Percentiles rank a stretch among this genome's conserved stretches.
These are phyloP conservation scores for Mantis religiosa DNA, from an alignment of 2,888 invertebrate species.

Conservation along the genomic window DNA sequence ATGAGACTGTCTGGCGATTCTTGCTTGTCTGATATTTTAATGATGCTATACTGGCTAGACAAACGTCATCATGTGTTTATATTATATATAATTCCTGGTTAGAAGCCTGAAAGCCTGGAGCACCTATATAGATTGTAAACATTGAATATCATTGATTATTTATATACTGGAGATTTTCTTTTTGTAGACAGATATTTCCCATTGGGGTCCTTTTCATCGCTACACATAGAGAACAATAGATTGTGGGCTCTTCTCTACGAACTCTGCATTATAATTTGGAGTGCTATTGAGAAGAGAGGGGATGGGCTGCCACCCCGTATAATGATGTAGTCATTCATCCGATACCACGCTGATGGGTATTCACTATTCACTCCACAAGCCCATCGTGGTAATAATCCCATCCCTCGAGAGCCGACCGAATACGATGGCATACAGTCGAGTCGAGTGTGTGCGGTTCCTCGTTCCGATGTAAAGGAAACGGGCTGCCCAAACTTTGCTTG, in stretches of 20 bases:
- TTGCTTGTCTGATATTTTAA: too few species aligned
- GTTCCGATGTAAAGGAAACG: too few species aligned
- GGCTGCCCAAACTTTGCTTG: too few species aligned
- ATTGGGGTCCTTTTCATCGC: neutral
- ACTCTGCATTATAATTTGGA: neutral
- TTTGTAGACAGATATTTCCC: neutral
- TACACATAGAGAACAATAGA: neutral
- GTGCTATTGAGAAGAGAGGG: neutral
- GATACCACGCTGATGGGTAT: constrained; percentile 3
- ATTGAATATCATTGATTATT: neutral
- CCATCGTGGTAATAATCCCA: constrained; percentile 7
- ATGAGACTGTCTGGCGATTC: too few species aligned
- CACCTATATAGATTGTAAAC: neutral
- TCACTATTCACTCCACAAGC: neutral
- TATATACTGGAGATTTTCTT: neutral
- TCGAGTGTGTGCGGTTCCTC: neutral
- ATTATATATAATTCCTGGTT: too few species aligned
- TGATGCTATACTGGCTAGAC: too few species aligned
- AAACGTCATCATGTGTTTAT: too few species aligned
- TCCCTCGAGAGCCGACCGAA: neutral
- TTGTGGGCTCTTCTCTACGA: neutral
- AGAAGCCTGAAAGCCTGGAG: neutral
- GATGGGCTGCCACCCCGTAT: neutral
- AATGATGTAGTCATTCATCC: constrained; percentile 10
- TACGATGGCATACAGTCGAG: neutral